These are phyloP conservation scores for Decapterus maruadsi DNA, from an alignment of 2,797 vertebrate species.

Conservation along the genomic window DNA sequence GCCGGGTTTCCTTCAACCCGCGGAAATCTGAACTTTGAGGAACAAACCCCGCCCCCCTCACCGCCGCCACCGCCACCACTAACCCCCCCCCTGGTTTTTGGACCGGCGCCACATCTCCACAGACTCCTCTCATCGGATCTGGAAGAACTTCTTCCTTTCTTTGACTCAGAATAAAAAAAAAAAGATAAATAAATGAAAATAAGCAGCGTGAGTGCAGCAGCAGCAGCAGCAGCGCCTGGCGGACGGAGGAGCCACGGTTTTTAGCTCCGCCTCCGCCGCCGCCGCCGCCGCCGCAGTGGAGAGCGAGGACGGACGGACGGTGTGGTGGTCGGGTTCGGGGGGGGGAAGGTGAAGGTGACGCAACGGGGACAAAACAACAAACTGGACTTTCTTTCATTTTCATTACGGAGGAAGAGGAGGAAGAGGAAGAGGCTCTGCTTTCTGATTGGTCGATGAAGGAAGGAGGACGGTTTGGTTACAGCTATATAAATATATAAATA, in stretches of 20 bases:
- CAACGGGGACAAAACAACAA: slow-evolving; percentile 48
- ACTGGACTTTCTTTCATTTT: slow-evolving; percentile 72
- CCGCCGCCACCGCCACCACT: slow-evolving; percentile 15
- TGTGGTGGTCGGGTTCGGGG: slow-evolving; percentile 41
- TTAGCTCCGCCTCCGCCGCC: too few relatives aligned
- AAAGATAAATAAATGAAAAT: too few relatives aligned
- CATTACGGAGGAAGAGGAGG: slow-evolving; percentile 47
- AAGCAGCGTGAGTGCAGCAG: too few relatives aligned
- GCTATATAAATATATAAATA: slow-evolving; percentile 65
- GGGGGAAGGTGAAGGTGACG: slow-evolving; percentile 64
- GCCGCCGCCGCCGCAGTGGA: slow-evolving; percentile 18
- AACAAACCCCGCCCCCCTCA: slow-evolving; percentile 31
- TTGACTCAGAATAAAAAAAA: not conserved
- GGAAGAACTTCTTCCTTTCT: slow-evolving; percentile 21
- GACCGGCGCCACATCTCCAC: slow-evolving; percentile 65
- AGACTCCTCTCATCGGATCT: slow-evolving; percentile 37
- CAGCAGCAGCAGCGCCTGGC: too few relatives aligned
- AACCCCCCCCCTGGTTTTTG: slow-evolving; percentile 27
- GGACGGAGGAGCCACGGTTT: too few relatives aligned
- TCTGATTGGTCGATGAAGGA: slow-evolving; percentile 44
- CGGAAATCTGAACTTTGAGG: slow-evolving; percentile 64
- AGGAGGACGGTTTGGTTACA: slow-evolving; percentile 4
- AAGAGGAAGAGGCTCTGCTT: slow-evolving; percentile 29
- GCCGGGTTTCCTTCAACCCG: slow-evolving; percentile 63
- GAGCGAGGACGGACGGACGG: slow-evolving; percentile 48